Conservation (phyloP, 2,113 vertebrate species). For the Macrotus californicus region DNA sequence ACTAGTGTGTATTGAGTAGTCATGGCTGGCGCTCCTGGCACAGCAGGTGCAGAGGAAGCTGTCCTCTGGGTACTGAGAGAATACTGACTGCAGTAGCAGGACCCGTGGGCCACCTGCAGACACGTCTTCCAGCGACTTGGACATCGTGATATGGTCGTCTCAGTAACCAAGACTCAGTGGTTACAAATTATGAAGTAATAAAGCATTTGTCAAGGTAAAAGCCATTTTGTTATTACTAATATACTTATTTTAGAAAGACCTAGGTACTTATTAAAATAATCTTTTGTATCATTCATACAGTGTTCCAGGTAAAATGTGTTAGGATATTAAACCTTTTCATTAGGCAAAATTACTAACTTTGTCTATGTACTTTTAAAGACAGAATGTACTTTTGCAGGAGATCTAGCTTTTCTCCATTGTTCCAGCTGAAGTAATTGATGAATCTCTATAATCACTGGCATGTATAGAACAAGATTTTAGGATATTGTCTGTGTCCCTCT, state of each 20-base stretch:
- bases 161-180: rapidly evolving
- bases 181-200: background rate
- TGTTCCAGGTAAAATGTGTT: background rate
- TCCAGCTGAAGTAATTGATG: background rate
- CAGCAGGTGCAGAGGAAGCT: background rate
- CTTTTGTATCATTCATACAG: too few species aligned
- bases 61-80: background rate
- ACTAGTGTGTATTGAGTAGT: background rate
- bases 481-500: background rate
- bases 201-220: background rate
- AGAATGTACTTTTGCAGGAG: background rate
- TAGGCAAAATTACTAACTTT: background rate
- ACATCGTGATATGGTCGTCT: rapidly evolving
- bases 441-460: background rate
- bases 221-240: background rate
- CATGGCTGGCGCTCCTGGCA: background rate
- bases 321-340: background rate
- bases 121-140: background rate
- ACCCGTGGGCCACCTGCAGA: background rate
- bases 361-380: background rate
- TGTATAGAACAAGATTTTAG: rapidly evolving
- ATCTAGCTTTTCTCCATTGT: background rate
- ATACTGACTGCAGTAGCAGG: rapidly evolving
- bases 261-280: too few species aligned
- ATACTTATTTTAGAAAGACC: background rate